phyloP scores from a whole-genome alignment of 2,797 vertebrate genomes.

The Enteromius trimaculatus region DNA sequence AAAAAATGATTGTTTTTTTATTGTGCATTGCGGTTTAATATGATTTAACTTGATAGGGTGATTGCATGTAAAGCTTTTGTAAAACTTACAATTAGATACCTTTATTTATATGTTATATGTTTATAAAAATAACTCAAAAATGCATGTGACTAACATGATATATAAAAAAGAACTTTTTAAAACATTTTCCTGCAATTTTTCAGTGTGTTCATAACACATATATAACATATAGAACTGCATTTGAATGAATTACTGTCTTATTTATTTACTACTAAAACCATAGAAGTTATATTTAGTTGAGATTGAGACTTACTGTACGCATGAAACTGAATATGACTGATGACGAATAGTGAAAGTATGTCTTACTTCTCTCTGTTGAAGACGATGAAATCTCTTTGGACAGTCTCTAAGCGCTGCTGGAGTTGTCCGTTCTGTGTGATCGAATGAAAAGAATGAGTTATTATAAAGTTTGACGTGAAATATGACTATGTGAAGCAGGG shows the following conservation, averaged over 20 bases:
- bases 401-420: slow-evolving; percentile 89
- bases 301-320: neutral
- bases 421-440: slow-evolving; percentile 83
- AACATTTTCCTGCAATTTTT: neutral
- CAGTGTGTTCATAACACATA: too few species aligned
- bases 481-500: too few species aligned
- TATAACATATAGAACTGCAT: neutral
- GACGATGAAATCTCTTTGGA: slow-evolving; percentile 94
- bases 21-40: too few species aligned
- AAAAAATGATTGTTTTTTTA: too few species aligned
- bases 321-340: neutral
- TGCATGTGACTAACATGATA: too few species aligned
- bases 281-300: neutral
- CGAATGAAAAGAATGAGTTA: slow-evolving; percentile 22
- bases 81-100: too few species aligned
- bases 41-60: too few species aligned
- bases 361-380: slow-evolving; percentile 98
- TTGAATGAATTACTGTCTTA: neutral
- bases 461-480: neutral
- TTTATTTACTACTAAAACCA: neutral
- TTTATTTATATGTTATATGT: too few species aligned
- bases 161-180: too few species aligned
- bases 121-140: too few species aligned
- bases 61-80: too few species aligned
- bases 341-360: too few species aligned